phyloP scores from a whole-genome alignment of 2,888 invertebrate genomes.

The Trissonchulus latispiculum region DNA sequence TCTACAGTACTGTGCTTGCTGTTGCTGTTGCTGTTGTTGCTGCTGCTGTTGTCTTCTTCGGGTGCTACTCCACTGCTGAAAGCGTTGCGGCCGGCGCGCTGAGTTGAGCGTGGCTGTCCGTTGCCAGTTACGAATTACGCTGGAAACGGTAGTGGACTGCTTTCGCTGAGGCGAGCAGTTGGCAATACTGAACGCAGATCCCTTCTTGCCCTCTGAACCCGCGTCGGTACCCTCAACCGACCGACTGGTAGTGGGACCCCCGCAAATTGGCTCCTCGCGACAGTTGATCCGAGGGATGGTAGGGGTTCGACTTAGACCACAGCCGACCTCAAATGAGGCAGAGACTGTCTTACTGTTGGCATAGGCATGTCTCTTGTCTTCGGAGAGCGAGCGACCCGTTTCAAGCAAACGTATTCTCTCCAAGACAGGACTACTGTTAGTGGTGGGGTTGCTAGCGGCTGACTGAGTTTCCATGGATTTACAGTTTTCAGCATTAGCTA shows the following conservation, averaged over 20 bases:
- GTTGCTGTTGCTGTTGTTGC: too few relatives aligned
- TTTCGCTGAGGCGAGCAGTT: not conserved
- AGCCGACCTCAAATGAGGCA: too few relatives aligned
- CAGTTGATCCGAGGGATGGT: too few relatives aligned
- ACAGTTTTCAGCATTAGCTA: too few relatives aligned
- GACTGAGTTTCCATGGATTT: too few relatives aligned
- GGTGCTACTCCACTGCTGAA: not conserved
- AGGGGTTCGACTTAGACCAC: not conserved
- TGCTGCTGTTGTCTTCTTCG: too few relatives aligned
- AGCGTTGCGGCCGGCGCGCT: not conserved
- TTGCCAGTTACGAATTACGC: not conserved
- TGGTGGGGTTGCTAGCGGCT: too few relatives aligned
- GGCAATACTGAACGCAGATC: not conserved
- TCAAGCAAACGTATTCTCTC: not conserved
- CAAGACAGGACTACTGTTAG: not conserved
- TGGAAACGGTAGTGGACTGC: not conserved
- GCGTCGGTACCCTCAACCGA: not conserved
- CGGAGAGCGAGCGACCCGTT: not conserved
- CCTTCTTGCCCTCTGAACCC: not conserved
- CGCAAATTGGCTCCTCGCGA: too few relatives aligned
- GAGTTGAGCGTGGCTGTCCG: not conserved
- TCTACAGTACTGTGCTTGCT: not conserved
- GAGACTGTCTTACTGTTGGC: too few relatives aligned
- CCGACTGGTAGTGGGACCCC: not conserved
- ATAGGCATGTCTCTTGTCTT: not conserved